Evolutionary conservation across 2,113 vertebrate species (phyloP).

Genomic region (Gallinago media): DNA sequence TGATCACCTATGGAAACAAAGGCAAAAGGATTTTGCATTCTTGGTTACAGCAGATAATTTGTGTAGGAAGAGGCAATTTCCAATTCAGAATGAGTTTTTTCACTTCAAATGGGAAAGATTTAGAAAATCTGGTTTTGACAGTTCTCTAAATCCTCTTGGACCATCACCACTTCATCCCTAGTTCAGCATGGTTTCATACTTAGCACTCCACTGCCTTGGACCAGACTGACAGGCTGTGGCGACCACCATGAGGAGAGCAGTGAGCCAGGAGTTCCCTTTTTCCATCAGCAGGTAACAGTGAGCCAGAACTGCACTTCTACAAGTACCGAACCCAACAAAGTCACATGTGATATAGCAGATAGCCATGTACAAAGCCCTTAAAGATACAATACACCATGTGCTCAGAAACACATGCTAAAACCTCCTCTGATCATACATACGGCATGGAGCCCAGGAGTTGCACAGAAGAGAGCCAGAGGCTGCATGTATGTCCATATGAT

Average conservation of each 20-base stretch:
- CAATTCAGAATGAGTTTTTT: neutral
- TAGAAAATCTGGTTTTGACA: neutral
- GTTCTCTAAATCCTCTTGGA: neutral
- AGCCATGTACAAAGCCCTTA: neutral
- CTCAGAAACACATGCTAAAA: neutral
- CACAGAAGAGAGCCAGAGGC: neutral
- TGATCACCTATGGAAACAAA: neutral
- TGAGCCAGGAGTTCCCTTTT: neutral
- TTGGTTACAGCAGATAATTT: neutral
- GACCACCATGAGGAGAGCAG: neutral
- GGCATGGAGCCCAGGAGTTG: neutral
- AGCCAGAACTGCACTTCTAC: neutral
- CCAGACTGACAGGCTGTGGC: neutral
- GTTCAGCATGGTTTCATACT: neutral
- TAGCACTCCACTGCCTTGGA: neutral
- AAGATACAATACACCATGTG: neutral
- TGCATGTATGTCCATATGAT: fast-evolving
- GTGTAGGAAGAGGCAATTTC: neutral
- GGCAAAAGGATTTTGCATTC: neutral
- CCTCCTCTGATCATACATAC: neutral
- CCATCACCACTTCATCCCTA: neutral
- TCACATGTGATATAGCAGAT: fast-evolving
- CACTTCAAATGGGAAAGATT: neutral
- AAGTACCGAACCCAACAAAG: neutral
- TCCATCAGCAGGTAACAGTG: neutral